phyloP scores from a whole-genome alignment of 2,888 invertebrate genomes.

The Eupithecia abbreviata region DNA sequence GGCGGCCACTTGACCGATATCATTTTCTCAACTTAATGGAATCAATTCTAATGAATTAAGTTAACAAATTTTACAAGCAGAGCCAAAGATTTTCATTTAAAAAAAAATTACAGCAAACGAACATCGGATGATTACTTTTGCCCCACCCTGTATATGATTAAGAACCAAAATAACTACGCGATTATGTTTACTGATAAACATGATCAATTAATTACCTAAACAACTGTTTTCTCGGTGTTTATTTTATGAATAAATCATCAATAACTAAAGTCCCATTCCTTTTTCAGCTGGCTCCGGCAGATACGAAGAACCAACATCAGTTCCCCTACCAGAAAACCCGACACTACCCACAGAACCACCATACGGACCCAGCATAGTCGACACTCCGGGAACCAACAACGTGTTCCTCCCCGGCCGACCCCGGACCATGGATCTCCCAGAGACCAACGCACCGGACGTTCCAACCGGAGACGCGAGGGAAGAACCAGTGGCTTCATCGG shows the following conservation, averaged over 20 bases:
- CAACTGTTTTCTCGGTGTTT: not conserved
- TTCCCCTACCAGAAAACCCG: constrained; percentile 42
- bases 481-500: constrained; percentile 64
- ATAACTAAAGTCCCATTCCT: not conserved
- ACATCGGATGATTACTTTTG: too few relatives aligned
- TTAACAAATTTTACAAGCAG: too few relatives aligned
- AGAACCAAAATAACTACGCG: not conserved
- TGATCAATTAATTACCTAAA: not conserved
- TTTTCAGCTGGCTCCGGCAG: constrained; percentile 64
- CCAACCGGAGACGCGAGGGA: constrained; percentile 47
- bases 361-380: constrained; percentile 60
- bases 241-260: not conserved
- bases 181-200: not conserved
- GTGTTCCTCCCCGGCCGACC: constrained; percentile 52
- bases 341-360: constrained; percentile 53
- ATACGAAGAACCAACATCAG: constrained; percentile 51
- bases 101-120: too few relatives aligned
- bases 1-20: too few relatives aligned
- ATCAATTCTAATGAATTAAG: too few relatives aligned
- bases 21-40: too few relatives aligned
- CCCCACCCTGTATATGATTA: too few relatives aligned
- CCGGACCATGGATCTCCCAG: constrained; percentile 40
- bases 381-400: constrained; percentile 60
- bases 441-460: constrained; percentile 27
- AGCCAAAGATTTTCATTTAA: too few relatives aligned